phyloP scores from a whole-genome alignment of 2,797 vertebrate genomes.

The Pangasius macronema region DNA sequence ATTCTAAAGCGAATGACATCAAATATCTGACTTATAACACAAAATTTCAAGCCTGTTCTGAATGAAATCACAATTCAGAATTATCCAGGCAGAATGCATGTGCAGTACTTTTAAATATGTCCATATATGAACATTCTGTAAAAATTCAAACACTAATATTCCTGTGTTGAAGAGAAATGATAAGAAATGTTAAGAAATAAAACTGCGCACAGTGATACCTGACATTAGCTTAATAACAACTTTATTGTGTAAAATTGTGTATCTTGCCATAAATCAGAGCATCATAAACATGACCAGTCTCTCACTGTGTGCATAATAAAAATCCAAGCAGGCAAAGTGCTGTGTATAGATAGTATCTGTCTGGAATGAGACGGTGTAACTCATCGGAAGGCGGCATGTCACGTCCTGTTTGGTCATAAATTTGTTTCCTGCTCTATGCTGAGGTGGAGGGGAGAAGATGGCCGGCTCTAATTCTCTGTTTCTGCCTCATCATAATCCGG shows the following conservation, averaged over 20 bases:
- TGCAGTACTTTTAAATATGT: background rate
- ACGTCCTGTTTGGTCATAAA: slow-evolving; percentile 33
- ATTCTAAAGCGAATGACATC: background rate
- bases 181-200: no score
- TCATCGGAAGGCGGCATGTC: slow-evolving; percentile 19
- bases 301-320: background rate
- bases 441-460: background rate
- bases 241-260: background rate
- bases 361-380: slow-evolving; percentile 18
- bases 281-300: background rate
- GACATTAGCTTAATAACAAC: background rate
- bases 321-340: background rate
- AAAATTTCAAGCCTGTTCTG: background rate
- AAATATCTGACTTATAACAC: background rate
- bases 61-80: background rate
- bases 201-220: background rate
- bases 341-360: slow-evolving; percentile 15
- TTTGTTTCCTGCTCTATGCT: background rate
- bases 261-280: background rate
- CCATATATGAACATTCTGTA: background rate
- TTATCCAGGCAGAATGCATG: background rate
- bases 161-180: background rate
- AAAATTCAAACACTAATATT: background rate
- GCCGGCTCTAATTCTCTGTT: background rate
- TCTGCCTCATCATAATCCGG: background rate